Base-by-base conservation (phyloP, 2,888 invertebrate genomes). In the Drosophila kanekoi region DNA sequence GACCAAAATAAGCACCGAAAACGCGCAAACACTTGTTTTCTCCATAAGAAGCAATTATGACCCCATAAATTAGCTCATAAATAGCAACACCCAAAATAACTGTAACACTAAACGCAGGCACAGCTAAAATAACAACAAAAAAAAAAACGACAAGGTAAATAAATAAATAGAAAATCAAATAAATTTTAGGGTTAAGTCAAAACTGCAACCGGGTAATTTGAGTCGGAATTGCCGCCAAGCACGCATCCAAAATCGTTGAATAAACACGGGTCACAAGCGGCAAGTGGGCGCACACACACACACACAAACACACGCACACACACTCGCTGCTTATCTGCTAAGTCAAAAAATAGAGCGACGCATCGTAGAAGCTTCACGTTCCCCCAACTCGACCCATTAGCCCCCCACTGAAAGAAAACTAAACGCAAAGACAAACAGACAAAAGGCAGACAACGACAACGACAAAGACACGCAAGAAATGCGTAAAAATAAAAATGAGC, bases 401-500 rank as follows among this genome's bases (percentile, higher is more conserved):
- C 32, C 45, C 45, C 44, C 16, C 6, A 14, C 43, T 71, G 66
- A 81, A 77, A 72, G 77, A 67, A 73, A 81, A 83, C 85, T 75
- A 84, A 81, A 63, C 72, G 41, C 18, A 33, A 49, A 49, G 65
- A 54, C 73, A 49, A 35, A 43, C 44, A 66, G 59, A 73, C 47
- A 51, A 47, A 67, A 33, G 40, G 11, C 54, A 16, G 52, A 37
- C 67, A 69, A 62, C 66, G 44, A 51, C 57, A 64, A 53, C 51
- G 69, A 80, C 57, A 64, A 53, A 47, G 69, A 80, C 84, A 85
- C 87, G 84, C 87, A 82, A 82, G 81, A 87, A 82, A 82, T 85
- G 87, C 84, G 87, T 85, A 85, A 87, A 85, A 85, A 87, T 85
- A 85, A 85, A 83, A 86, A 73, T 79, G 86, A 82, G 79, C 56